Percentiles rank a stretch among this genome's conserved stretches.
Conservation (phyloP, 2,888 invertebrate genomes). For the Coelopa pilipes region DNA sequence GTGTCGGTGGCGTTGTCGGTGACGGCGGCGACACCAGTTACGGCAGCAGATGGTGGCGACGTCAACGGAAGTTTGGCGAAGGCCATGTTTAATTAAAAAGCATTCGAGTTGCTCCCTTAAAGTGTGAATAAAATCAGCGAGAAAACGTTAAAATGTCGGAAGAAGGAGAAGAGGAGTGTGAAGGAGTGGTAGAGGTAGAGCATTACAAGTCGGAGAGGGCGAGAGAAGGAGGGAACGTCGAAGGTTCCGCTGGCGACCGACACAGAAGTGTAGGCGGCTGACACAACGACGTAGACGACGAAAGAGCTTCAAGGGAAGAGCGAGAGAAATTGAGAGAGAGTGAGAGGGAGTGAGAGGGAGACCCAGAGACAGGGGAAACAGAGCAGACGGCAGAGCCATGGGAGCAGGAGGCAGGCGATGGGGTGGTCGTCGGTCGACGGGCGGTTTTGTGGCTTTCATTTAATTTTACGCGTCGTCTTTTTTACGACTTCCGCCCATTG, state of each 20-base stretch:
- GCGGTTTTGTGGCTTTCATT: conserved; percentile 16
- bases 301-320: no score
- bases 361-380: background rate
- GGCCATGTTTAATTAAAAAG: conserved; percentile 6
- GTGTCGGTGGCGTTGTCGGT: background rate
- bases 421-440: background rate
- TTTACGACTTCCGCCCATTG: conserved; percentile 24
- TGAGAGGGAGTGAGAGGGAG: background rate
- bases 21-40: background rate
- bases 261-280: no score
- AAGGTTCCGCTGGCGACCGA: no score
- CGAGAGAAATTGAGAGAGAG: no score
- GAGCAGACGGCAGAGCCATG: no score
- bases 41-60: background rate
- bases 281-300: no score
- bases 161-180: background rate
- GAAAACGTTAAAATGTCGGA: background rate
- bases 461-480: conserved; percentile 19
- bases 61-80: background rate
- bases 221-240: no score
- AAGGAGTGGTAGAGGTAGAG: background rate
- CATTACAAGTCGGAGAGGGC: no score
- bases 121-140: conserved; percentile 12
- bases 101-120: background rate
- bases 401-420: no score